Percentiles rank a stretch among this genome's conserved stretches.
phyloP scores from a whole-genome alignment of 92 coral and sea anemone species.

The Phymanthus crucifer region DNA sequence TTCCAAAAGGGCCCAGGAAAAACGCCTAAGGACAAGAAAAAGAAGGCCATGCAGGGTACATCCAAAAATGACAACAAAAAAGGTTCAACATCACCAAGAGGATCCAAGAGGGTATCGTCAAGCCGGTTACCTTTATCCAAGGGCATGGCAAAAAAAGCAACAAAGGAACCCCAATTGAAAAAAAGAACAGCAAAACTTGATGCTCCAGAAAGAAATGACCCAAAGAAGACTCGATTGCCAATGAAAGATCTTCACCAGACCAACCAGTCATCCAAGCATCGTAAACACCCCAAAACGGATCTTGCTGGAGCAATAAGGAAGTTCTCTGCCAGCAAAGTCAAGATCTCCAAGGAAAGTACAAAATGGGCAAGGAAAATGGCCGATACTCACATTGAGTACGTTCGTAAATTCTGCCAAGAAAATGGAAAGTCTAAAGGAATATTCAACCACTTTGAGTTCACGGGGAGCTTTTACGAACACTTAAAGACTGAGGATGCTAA shows the following conservation, averaged over 20 bases:
- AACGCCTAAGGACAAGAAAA: too few species aligned
- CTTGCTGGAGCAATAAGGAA: constrained; percentile 54
- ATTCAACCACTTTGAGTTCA: constrained; percentile 57
- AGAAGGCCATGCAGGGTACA: too few species aligned
- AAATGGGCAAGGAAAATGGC: constrained; percentile 66
- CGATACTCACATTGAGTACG: constrained; percentile 39
- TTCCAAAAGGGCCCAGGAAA: too few species aligned
- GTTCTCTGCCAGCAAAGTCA: constrained; percentile 49
- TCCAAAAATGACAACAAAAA: too few species aligned
- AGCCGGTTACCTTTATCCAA: neutral
- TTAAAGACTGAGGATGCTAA: constrained; percentile 56
- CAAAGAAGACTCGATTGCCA: neutral
- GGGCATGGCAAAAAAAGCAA: neutral
- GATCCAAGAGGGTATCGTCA: too few species aligned
- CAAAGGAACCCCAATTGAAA: neutral
- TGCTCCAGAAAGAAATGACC: neutral
- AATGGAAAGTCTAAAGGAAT: constrained; percentile 7
- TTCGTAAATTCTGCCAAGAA: constrained; percentile 48
- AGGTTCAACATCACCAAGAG: too few species aligned
- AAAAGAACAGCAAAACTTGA: neutral
- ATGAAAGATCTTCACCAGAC: neutral
- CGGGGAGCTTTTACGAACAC: constrained; percentile 77
- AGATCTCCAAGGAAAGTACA: constrained; percentile 46
- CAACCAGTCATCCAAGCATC: constrained; percentile 5
- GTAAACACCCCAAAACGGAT: constrained; percentile 19